Evolutionary conservation across 2,888 invertebrate species (phyloP).

Genomic region (Athalia cordata): DNA sequence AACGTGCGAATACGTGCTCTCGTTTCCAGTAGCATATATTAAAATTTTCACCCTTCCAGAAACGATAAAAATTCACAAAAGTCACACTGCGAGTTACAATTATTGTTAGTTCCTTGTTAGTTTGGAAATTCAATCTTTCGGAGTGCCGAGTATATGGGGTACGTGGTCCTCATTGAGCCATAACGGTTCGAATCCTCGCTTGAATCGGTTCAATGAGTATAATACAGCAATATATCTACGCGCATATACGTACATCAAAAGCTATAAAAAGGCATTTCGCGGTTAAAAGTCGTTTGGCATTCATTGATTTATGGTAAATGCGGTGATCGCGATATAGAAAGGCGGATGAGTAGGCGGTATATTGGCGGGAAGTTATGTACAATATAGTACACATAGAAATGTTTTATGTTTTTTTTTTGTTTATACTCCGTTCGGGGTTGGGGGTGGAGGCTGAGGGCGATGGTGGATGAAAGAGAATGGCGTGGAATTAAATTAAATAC

Average conservation of each 20-base stretch:
- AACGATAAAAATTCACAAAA: no score
- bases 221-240: no score
- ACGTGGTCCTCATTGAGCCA: no score
- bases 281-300: background rate
- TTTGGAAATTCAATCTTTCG: no score
- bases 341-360: background rate
- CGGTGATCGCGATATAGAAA: background rate
- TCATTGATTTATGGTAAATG: background rate
- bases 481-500: slow-evolving; percentile 64
- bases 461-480: slow-evolving; percentile 56
- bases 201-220: no score
- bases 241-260: background rate
- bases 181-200: no score
- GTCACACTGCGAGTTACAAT: no score
- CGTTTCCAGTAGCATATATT: no score
- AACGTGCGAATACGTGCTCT: no score
- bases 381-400: background rate
- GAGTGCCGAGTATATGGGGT: no score
- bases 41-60: no score
- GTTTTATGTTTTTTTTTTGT: background rate
- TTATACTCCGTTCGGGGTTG: background rate
- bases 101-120: no score
- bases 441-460: background rate
- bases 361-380: background rate
- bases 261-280: background rate